Base-by-base conservation (phyloP, 2,113 vertebrate species). In the Anolis carolinensis region DNA sequence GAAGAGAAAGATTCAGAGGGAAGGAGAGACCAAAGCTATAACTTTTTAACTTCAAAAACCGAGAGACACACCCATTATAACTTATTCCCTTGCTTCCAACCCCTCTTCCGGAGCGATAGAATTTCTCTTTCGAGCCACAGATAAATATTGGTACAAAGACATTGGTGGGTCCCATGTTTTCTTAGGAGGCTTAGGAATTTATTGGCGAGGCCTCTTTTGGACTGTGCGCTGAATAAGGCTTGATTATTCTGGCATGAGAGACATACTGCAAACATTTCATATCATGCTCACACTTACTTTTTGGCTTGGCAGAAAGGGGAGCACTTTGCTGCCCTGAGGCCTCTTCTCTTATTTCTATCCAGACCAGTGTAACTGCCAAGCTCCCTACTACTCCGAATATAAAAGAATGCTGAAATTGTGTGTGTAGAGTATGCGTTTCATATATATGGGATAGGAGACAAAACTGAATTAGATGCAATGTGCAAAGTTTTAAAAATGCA, bases 221-320 rank as follows among this genome's bases (percentile, higher is more conserved):
- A 25, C 8, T 71, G 39, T 84, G 39, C 10, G 23, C 63, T 63
- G 81, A 79, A 78, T 62, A 55, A 83, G 75, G 44, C 32, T 74
- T 86, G 71, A 78, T 86, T 86, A 86, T 81, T 86, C 72, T 83
- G 81, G 86, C 68, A 72, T 52, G 75, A 78, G 34, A 52, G 68
- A 36, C 65, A 71, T 20, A n/a, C 55, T 84, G 82, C 76, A 88
- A 88, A 87, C 55, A 67, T 79, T 83, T 79, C 39, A 36, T 65
- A 87, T 79, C 23, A 63, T n/a, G 10, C 44, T 84, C 63, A 44
- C 44, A 32, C 81, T 88, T 63, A 73, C 44, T 55, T 32, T 84
- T 65, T 65, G 76, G 70, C 76, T 88, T 84, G 76, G 84, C 76
- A 79, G 84, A 85, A 59, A 82, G 48, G 59, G 80, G 63, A 32